A percentile compares a stretch with the other conserved stretches of the same genome.
Conservation (phyloP, 2,888 invertebrate species). For the Psylliodes chrysocephalus region DNA sequence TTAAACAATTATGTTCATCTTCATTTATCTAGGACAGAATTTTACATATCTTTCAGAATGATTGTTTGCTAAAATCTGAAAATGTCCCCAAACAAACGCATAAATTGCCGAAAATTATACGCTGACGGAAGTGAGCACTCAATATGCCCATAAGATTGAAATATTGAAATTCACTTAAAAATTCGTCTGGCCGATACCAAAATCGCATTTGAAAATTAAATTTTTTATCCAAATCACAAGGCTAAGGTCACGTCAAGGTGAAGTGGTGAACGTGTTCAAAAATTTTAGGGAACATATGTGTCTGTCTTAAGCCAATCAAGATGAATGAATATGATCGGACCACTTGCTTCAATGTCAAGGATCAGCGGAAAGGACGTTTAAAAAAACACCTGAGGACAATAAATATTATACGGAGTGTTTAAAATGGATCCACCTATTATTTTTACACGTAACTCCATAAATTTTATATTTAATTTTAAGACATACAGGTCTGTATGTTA, state of each 20-base stretch:
- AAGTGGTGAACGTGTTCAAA: constrained; percentile 1
- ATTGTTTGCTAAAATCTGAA: not conserved
- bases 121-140: constrained; percentile 6
- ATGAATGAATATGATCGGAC: no score
- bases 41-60: not conserved
- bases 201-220: constrained; percentile 43
- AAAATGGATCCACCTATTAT: no score
- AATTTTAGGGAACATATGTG: constrained; percentile 12
- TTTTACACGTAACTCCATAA: no score
- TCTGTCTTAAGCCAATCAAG: no score
- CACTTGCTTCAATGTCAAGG: no score
- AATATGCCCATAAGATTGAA: constrained; percentile 19
- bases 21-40: constrained; percentile 15
- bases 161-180: constrained; percentile 29
- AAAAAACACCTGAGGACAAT: no score
- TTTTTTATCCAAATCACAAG: constrained; percentile 33
- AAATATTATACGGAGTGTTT: no score
- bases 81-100: not conserved
- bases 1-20: constrained; percentile 7
- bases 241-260: constrained; percentile 45
- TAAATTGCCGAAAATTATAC: constrained; percentile 18
- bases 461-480: no score
- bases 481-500: no score
- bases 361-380: no score
- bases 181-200: constrained; percentile 42